These are phyloP conservation scores for Chesias legatella DNA, from an alignment of 2,888 invertebrate species.

Conservation along the genomic window DNA sequence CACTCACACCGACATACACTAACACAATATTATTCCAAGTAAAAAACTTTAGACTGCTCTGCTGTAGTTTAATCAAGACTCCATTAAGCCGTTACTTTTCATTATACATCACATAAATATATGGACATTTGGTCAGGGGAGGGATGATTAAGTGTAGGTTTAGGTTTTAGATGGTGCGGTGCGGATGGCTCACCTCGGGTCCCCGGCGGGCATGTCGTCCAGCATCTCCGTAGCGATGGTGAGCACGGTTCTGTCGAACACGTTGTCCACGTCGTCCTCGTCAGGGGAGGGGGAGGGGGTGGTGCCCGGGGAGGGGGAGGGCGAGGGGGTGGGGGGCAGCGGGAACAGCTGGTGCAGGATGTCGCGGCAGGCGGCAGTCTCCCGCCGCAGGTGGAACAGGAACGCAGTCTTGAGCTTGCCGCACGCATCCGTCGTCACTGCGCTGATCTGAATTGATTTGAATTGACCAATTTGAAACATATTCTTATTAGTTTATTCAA, in stretches of 20 bases:
- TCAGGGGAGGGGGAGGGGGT: slow-evolving; percentile 32
- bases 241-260: slow-evolving; percentile 59
- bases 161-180: too few species aligned
- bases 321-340: slow-evolving; percentile 22
- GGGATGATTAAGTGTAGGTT: too few species aligned
- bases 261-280: slow-evolving; percentile 44
- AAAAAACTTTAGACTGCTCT: too few species aligned
- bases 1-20: too few species aligned
- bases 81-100: too few species aligned
- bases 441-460: slow-evolving; percentile 44
- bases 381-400: slow-evolving; percentile 85
- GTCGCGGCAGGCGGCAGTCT: slow-evolving; percentile 39
- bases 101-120: too few species aligned
- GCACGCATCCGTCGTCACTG: slow-evolving; percentile 56
- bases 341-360: slow-evolving; percentile 52
- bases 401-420: slow-evolving; percentile 87
- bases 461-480: too few species aligned
- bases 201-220: slow-evolving; percentile 93
- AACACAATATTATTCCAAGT: too few species aligned
- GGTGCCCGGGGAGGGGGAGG: slow-evolving; percentile 22
- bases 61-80: too few species aligned
- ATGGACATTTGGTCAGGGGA: too few species aligned
- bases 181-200: slow-evolving; percentile 80
- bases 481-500: too few species aligned
- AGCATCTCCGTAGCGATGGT: slow-evolving; percentile 87